These are phyloP conservation scores for Gastrophryne carolinensis DNA, from an alignment of 2,797 vertebrate genomes.

Conservation along the genomic window DNA sequence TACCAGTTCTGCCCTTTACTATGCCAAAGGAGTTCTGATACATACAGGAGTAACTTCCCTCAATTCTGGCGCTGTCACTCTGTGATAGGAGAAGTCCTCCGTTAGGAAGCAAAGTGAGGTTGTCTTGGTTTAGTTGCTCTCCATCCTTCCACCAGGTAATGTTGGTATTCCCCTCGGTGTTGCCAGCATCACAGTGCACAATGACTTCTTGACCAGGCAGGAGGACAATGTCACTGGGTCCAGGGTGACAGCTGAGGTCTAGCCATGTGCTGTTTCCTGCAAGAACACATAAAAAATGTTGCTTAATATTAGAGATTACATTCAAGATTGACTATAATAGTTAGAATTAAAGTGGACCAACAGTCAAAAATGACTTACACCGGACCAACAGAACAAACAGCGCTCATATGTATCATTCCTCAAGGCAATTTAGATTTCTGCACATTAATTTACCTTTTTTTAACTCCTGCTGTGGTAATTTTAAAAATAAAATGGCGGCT, in stretches of 20 bases:
- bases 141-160: conserved; percentile 88
- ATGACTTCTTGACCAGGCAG: conserved; percentile 75
- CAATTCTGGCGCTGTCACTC: conserved; percentile 61
- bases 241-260: conserved; percentile 86
- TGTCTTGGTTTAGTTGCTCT: conserved; percentile 64
- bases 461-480: too few species aligned
- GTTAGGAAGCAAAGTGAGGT: conserved; percentile 75
- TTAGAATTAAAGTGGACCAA: too few species aligned
- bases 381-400: too few species aligned
- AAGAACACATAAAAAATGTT: background rate
- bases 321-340: too few species aligned
- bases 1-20: conserved; percentile 83
- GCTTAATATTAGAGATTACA: too few species aligned
- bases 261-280: conserved; percentile 63
- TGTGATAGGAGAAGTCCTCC: conserved; percentile 79
- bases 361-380: too few species aligned
- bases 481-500: too few species aligned
- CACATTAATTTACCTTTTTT: too few species aligned
- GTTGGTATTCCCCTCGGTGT: conserved; percentile 68
- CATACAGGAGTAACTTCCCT: conserved; percentile 87
- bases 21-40: conserved; percentile 77
- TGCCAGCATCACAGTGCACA: conserved; percentile 80
- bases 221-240: conserved; percentile 81
- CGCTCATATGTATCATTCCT: too few species aligned
- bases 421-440: too few species aligned